Conservation (phyloP, 2,888 invertebrate genomes). For the Amphipyra tragopoginis region DNA sequence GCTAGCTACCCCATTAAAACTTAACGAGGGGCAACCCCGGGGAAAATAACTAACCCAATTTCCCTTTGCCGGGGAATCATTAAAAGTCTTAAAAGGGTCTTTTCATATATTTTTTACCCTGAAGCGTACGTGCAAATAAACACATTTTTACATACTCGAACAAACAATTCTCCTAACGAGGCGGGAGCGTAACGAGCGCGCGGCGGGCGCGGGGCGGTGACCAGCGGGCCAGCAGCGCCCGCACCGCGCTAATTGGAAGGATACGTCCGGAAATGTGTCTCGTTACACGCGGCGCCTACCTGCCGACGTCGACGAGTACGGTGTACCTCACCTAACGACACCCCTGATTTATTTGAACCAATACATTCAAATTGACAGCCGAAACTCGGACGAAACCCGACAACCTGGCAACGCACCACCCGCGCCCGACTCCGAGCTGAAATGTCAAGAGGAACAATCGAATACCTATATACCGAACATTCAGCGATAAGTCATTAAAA, state of each 20-base stretch:
- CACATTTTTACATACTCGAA: slow-evolving; percentile 90
- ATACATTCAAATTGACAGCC: slow-evolving; percentile 82
- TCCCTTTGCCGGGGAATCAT: slow-evolving; percentile 90
- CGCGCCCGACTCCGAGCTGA: slow-evolving; percentile 1
- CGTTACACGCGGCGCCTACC: slow-evolving; percentile 80
- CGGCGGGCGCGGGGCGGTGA: slow-evolving; percentile 59
- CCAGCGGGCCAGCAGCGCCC: slow-evolving; percentile 60
- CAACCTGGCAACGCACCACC: not conserved
- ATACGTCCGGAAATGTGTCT: slow-evolving; percentile 85
- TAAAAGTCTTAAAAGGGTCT: slow-evolving; percentile 90
- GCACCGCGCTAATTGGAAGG: slow-evolving; percentile 83
- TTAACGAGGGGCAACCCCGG: slow-evolving; percentile 90
- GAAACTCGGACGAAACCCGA: slow-evolving; percentile 57
- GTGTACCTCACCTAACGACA: slow-evolving; percentile 70
- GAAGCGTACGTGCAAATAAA: slow-evolving; percentile 90
- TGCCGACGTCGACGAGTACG: slow-evolving; percentile 55
- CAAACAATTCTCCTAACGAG: slow-evolving; percentile 90
- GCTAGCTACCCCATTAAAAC: slow-evolving; percentile 90
- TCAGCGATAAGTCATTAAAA: slow-evolving; percentile 19
- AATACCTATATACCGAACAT: slow-evolving; percentile 6
- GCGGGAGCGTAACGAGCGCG: slow-evolving; percentile 86
- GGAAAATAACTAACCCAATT: slow-evolving; percentile 90
- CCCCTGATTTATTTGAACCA: slow-evolving; percentile 80
- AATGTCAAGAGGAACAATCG: slow-evolving; percentile 24
- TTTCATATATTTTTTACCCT: slow-evolving; percentile 89